Conservation (phyloP, 2,888 invertebrate species). For the Zaprionus obscuricornis region DNA sequence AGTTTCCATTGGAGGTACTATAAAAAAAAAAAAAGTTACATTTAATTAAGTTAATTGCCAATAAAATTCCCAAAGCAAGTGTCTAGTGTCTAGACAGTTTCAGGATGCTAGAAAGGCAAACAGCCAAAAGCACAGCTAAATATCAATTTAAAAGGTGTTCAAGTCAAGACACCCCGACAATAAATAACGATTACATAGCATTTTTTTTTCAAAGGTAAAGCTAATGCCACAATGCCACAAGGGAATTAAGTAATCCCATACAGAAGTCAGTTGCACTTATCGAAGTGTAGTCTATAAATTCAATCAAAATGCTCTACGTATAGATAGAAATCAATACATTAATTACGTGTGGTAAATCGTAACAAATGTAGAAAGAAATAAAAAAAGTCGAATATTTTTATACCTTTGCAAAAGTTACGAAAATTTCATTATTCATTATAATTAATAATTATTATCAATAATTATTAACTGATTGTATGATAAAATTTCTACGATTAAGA, state of each 20-base stretch:
- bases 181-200: slow-evolving; percentile 37
- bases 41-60: slow-evolving; percentile 54
- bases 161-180: slow-evolving; percentile 55
- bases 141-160: slow-evolving; percentile 40
- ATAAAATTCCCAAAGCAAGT: slow-evolving; percentile 6
- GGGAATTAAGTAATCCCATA: slow-evolving; percentile 6
- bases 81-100: slow-evolving; percentile 56
- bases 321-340: too few species aligned
- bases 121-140: slow-evolving; percentile 1
- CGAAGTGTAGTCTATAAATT: slow-evolving; percentile 4
- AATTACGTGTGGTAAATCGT: too few species aligned
- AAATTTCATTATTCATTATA: too few species aligned
- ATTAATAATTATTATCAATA: too few species aligned
- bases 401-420: too few species aligned
- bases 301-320: slow-evolving; percentile 4
- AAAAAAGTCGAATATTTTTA: too few species aligned
- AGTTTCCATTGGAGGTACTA: too few species aligned
- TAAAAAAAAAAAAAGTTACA: not conserved
- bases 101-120: slow-evolving; percentile 1
- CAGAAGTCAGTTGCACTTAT: not conserved
- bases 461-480: too few species aligned
- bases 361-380: too few species aligned
- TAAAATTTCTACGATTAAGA: too few species aligned
- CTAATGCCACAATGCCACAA: slow-evolving; percentile 3
- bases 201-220: slow-evolving; percentile 3